Evolutionary conservation across 2,113 vertebrate species (phyloP).

Genomic region (Hylia prasina): DNA sequence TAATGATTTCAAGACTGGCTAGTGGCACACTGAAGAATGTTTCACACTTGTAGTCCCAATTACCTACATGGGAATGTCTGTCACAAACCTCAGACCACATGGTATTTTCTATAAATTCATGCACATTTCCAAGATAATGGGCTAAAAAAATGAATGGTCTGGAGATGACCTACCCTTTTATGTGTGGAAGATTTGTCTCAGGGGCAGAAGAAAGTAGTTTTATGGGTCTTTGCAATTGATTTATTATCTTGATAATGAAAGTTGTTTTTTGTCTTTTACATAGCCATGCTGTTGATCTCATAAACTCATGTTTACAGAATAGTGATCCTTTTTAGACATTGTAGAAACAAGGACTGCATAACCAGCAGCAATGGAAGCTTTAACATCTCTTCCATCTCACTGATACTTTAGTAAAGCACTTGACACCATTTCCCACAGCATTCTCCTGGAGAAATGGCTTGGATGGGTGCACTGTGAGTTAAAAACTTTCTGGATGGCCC

Average conservation of each 20-base stretch:
- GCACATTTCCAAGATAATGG: neutral
- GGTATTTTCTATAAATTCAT: neutral
- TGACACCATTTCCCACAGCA: neutral
- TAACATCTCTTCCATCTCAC: neutral
- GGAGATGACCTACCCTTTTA: neutral
- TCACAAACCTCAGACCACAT: neutral
- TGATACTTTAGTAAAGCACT: neutral
- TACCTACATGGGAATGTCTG: neutral
- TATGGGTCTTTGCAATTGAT: neutral
- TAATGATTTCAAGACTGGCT: neutral
- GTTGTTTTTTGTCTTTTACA: neutral
- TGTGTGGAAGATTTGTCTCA: neutral
- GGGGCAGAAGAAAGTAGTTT: neutral
- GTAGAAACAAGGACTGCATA: neutral
- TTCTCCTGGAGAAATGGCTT: neutral
- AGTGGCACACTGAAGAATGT: neutral
- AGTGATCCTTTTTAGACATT: neutral
- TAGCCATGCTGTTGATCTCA: accelerated
- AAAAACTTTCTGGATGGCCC: neutral
- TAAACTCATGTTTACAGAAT: neutral
- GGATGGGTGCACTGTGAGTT: neutral
- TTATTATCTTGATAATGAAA: neutral
- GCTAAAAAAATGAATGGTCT: neutral
- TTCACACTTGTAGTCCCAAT: neutral
- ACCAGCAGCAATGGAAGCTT: neutral